Evolutionary conservation across 2,113 vertebrate genomes (phyloP).

Genomic region (Mus spicilegus): DNA sequence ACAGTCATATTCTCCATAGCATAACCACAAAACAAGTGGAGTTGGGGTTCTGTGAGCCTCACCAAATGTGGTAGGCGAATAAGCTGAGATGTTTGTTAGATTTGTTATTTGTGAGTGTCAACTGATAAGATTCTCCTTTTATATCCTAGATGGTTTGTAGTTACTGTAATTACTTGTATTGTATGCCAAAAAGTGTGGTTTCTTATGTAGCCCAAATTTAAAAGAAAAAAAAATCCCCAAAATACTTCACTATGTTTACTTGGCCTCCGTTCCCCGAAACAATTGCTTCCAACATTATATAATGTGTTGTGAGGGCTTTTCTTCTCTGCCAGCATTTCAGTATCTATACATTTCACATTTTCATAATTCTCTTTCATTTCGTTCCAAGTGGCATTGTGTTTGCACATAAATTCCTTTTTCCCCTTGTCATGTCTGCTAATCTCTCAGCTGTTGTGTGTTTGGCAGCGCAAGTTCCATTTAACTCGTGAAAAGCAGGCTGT

Average conservation of each 20-base stretch:
- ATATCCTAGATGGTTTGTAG: neutral
- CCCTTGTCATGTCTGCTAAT: constrained; percentile 80
- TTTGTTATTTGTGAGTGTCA: neutral
- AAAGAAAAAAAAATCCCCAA: constrained; percentile 28
- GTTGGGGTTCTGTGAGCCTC: neutral
- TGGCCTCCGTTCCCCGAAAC: constrained; percentile 30
- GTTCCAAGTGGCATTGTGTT: constrained; percentile 66
- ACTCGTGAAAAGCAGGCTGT: constrained; percentile 84
- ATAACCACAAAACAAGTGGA: neutral
- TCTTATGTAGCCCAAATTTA: constrained; percentile 11
- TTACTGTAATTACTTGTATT: constrained; percentile 23
- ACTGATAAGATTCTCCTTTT: neutral
- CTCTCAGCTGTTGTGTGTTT: constrained; percentile 70
- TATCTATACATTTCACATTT: constrained; percentile 68
- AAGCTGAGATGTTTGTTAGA: neutral
- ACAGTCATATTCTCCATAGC: neutral
- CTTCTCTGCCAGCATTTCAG: constrained; percentile 37
- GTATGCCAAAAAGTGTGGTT: neutral
- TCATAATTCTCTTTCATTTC: constrained; percentile 65
- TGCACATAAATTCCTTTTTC: constrained; percentile 80
- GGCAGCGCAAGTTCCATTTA: constrained; percentile 79
- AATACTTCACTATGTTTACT: constrained; percentile 30
- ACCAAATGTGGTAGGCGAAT: neutral
- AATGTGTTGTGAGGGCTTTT: constrained; percentile 6
- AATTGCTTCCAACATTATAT: constrained; percentile 60